Evolutionary conservation across 2,113 vertebrate genomes (phyloP).

Genomic region (Gasterosteus aculeatus): DNA sequence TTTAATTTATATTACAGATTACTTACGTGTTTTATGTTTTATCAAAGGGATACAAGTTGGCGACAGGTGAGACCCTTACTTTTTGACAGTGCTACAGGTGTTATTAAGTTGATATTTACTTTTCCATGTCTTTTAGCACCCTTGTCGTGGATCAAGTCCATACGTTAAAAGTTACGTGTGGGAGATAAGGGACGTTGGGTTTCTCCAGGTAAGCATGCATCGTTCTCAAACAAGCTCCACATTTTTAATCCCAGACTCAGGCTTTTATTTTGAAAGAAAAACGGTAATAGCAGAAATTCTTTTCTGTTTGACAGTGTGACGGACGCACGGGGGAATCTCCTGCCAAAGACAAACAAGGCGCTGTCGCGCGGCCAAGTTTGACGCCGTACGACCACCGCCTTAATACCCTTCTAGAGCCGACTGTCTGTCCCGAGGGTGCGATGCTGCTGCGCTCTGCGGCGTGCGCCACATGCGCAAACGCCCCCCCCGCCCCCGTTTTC

Average conservation of each 20-base stretch:
- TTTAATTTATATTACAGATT: neutral
- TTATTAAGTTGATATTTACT: neutral
- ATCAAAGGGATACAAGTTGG: neutral
- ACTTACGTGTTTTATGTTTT: neutral
- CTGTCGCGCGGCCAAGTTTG: conserved; percentile 67
- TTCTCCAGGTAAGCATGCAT: neutral
- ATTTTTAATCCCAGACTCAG: no score
- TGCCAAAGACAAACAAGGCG: conserved; percentile 60
- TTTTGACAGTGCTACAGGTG: neutral
- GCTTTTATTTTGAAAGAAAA: conserved; percentile 48
- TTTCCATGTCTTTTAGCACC: neutral
- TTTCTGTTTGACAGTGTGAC: conserved; percentile 37
- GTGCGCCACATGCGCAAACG: conserved; percentile 49
- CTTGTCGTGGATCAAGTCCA: neutral
- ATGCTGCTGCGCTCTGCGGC: neutral
- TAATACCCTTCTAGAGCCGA: neutral
- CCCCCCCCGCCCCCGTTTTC: conserved; percentile 19
- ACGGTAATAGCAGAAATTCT: rapidly evolving
- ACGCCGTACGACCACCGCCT: conserved; percentile 17
- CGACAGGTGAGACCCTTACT: neutral
- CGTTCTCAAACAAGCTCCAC: neutral
- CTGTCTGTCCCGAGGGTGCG: neutral
- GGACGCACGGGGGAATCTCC: conserved; percentile 65
- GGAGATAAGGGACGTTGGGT: neutral
- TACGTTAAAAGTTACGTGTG: neutral